Evolutionary conservation across 2,797 vertebrate species (phyloP).

Genomic region (Catharus ustulatus): DNA sequence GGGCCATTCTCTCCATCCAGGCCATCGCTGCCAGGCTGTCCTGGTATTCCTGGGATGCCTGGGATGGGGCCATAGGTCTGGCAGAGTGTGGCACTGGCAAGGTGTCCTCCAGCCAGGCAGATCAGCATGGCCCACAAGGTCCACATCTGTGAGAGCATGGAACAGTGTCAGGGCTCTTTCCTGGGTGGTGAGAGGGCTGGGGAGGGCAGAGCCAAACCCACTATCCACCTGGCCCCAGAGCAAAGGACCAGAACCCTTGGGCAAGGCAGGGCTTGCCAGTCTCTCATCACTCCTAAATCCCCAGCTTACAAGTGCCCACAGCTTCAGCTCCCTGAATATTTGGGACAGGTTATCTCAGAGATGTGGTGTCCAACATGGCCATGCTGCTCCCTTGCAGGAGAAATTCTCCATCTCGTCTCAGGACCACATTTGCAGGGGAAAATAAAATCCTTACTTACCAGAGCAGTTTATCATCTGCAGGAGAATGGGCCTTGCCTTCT

Average conservation of each 20-base stretch:
- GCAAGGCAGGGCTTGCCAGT: not conserved
- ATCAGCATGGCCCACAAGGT: not conserved
- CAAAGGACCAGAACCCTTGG: not conserved
- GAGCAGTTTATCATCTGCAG: not conserved
- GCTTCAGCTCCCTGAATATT: not conserved
- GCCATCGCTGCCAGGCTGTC: constrained; percentile 76
- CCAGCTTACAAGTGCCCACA: not conserved
- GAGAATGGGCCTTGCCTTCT: not conserved
- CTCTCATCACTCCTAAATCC: not conserved
- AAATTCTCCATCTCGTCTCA: not conserved
- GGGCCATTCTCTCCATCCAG: constrained; percentile 73
- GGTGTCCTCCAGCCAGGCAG: constrained; percentile 23
- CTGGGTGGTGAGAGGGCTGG: not conserved
- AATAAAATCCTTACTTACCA: not conserved
- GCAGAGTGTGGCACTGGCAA: constrained; percentile 63
- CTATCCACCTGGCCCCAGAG: not conserved
- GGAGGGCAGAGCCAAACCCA: not conserved
- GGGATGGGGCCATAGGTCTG: constrained; percentile 38
- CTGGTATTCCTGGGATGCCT: constrained; percentile 78
- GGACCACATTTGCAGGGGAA: not conserved
- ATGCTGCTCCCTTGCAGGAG: not conserved
- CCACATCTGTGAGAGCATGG: not conserved
- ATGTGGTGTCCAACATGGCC: not conserved
- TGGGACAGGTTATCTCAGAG: not conserved
- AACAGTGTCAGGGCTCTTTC: rapidly evolving